A percentile compares a stretch with the other conserved stretches of the same genome.
Evolutionary conservation across 1,140 invertebrate species (phyloP).

Genomic region (Bombyx mandarina): DNA sequence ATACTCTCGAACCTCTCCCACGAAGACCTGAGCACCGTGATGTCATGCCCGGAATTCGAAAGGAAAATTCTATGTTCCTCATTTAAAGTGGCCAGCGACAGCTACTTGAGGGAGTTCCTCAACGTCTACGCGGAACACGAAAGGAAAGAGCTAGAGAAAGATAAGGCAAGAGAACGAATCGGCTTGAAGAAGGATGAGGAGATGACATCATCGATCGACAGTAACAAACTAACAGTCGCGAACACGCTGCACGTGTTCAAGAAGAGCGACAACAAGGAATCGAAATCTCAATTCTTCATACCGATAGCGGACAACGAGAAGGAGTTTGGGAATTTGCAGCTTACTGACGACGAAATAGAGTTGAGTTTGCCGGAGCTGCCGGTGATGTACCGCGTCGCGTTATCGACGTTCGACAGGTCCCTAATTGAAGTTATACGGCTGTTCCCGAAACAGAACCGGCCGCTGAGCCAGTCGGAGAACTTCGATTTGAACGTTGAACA

Average conservation of each 20-base stretch:
- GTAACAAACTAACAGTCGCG: constrained; percentile 57
- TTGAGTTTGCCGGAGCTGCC: constrained; percentile 49
- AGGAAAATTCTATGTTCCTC: constrained; percentile 42
- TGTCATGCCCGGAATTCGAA: constrained; percentile 54
- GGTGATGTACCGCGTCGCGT: constrained; percentile 41
- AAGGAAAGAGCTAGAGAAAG: constrained; percentile 43
- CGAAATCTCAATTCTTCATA: constrained; percentile 66
- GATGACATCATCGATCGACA: constrained; percentile 50
- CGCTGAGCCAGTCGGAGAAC: constrained; percentile 64
- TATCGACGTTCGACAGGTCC: constrained; percentile 46
- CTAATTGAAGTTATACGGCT: constrained; percentile 49
- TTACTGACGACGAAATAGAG: constrained; percentile 51
- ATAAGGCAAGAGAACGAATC: constrained; percentile 33
- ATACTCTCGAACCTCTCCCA: constrained; percentile 38
- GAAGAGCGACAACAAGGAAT: constrained; percentile 55
- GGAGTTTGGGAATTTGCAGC: constrained; percentile 51
- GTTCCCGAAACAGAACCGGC: constrained; percentile 65
- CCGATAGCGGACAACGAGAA: constrained; percentile 52
- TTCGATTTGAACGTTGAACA: constrained; percentile 55
- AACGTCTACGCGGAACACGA: constrained; percentile 42
- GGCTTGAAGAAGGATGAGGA: constrained; percentile 43
- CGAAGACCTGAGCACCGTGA: constrained; percentile 41
- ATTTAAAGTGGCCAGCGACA: constrained; percentile 45
- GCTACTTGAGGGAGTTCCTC: constrained; percentile 46
- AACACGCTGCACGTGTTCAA: constrained; percentile 60